Conservation (phyloP, 1,140 invertebrate species). For the Drosophila kohkoa region DNA sequence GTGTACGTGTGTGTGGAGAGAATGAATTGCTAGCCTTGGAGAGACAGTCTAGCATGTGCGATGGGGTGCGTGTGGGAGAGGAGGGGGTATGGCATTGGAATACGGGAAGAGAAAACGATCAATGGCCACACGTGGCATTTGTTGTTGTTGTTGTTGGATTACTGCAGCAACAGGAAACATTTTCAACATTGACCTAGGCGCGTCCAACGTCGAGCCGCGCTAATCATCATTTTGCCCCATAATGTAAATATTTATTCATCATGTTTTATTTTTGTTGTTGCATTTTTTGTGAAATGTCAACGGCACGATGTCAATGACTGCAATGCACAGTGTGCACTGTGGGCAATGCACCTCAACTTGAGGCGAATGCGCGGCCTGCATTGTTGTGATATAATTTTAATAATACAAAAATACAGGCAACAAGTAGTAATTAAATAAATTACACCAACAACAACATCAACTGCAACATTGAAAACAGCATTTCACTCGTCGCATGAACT, state of each 20-base stretch:
- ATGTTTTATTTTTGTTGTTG: background rate
- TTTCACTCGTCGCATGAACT: conserved; percentile 56
- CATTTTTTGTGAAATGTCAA: conserved; percentile 61
- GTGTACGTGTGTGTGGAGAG: background rate
- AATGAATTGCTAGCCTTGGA: conserved; percentile 13
- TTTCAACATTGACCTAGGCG: conserved; percentile 49
- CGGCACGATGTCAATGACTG: conserved; percentile 68
- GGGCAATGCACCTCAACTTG: conserved; percentile 34
- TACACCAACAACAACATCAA: conserved; percentile 13
- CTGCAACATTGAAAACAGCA: conserved; percentile 12
- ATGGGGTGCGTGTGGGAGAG: background rate
- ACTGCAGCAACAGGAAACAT: conserved; percentile 39
- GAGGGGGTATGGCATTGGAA: background rate
- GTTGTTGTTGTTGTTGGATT: conserved; percentile 11
- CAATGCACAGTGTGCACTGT: conserved; percentile 7
- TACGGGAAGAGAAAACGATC: conserved; percentile 7
- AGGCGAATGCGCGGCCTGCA: conserved; percentile 9
- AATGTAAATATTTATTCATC: conserved; percentile 59
- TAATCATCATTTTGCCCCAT: conserved; percentile 27
- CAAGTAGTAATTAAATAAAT: conserved; percentile 73
- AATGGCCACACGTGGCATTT: conserved; percentile 51
- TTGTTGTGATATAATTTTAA: conserved; percentile 77
- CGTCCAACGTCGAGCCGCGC: conserved; percentile 13
- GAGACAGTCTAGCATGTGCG: background rate
- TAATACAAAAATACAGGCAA: conserved; percentile 61